Conservation (phyloP, 2,113 vertebrate genomes). For the Diphyllodes magnificus region DNA sequence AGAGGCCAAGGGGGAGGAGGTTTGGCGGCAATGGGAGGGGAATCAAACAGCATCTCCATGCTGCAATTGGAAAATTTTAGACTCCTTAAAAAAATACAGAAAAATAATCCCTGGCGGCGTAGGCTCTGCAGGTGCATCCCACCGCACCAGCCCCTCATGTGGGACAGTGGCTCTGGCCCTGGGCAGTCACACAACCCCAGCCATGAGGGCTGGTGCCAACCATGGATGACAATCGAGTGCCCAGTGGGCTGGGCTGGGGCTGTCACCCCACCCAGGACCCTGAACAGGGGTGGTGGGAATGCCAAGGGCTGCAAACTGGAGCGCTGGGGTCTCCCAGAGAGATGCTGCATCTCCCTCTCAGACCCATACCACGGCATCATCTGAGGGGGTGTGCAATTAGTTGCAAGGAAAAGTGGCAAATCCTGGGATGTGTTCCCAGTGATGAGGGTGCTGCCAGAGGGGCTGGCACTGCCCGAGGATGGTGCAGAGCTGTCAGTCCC, state of each 20-base stretch:
- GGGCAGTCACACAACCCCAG: neutral
- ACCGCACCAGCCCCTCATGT: neutral
- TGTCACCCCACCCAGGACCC: neutral
- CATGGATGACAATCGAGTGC: accelerated
- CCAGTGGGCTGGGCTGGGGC: neutral
- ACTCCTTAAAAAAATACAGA: neutral
- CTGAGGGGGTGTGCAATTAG: accelerated
- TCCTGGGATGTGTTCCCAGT: accelerated
- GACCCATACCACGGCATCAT: neutral
- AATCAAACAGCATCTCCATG: neutral
- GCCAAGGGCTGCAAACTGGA: neutral
- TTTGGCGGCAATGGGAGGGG: neutral
- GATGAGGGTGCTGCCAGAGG: neutral
- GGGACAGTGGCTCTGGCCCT: neutral
- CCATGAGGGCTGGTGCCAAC: neutral
- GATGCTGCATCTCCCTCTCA: neutral
- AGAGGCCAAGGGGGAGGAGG: constrained; percentile 31
- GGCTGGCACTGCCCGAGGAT: neutral
- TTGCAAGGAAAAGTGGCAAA: neutral
- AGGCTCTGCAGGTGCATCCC: constrained; percentile 41
- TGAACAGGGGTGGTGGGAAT: accelerated
- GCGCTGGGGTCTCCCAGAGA: neutral
- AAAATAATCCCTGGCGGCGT: neutral
- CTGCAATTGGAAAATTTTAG: constrained; percentile 45
- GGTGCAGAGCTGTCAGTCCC: neutral